These are phyloP conservation scores for Nymphalis c-album DNA, from an alignment of 2,888 invertebrate species.

Conservation along the genomic window DNA sequence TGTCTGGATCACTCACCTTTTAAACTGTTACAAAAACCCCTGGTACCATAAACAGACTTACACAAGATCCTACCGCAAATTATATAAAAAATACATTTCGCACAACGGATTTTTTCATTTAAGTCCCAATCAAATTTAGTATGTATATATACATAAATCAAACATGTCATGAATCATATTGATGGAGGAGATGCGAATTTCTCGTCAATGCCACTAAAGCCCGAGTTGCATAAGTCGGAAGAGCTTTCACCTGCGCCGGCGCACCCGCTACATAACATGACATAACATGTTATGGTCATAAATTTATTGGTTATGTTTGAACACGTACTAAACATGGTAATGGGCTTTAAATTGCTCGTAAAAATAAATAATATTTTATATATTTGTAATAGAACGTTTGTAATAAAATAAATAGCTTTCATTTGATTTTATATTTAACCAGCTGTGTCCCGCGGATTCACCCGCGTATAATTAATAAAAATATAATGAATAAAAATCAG, in stretches of 20 bases:
- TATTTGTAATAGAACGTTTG: not conserved
- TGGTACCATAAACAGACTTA: too few relatives aligned
- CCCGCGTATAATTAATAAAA: too few relatives aligned
- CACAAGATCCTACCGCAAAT: too few relatives aligned
- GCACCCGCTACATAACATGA: slow-evolving; percentile 22
- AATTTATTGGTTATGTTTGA: slow-evolving; percentile 22
- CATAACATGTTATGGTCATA: slow-evolving; percentile 38
- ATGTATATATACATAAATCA: slow-evolving; percentile 1
- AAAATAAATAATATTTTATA: not conserved
- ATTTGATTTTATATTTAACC: too few relatives aligned
- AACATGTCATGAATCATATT: slow-evolving; percentile 6
- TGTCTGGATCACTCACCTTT: too few relatives aligned
- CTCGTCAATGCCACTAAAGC: slow-evolving; percentile 39
- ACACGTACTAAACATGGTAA: slow-evolving; percentile 22
- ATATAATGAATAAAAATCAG: too few relatives aligned
- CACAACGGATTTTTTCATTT: too few relatives aligned
- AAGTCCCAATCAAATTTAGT: not conserved
- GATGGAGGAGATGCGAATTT: slow-evolving; percentile 16
- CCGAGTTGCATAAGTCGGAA: slow-evolving; percentile 43
- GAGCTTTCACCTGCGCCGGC: slow-evolving; percentile 41
- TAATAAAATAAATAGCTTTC: too few relatives aligned
- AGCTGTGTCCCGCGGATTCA: too few relatives aligned
- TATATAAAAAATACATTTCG: too few relatives aligned
- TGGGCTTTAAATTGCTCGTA: slow-evolving; percentile 14
- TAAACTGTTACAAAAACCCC: too few relatives aligned